A percentile compares a stretch with the other conserved stretches of the same genome.
phyloP scores from a whole-genome alignment of 2,888 invertebrate genomes.

The Cryptus armator region DNA sequence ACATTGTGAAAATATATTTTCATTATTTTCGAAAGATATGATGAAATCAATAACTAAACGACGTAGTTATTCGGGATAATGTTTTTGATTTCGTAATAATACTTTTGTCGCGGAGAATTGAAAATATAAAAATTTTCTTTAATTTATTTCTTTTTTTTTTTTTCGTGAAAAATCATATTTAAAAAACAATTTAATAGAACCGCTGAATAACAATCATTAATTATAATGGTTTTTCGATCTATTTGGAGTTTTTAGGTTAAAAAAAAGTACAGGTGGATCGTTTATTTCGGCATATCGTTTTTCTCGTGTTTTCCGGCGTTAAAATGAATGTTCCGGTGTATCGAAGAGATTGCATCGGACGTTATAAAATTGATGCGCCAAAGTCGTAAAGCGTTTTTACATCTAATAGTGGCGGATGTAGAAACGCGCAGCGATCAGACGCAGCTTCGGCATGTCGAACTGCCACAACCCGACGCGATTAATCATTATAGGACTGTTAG shows the following conservation, averaged over 20 bases:
- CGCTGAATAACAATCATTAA: too few species aligned
- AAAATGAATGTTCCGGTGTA: slow-evolving; percentile 1
- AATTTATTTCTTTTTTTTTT: too few species aligned
- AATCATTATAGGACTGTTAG: slow-evolving; percentile 56
- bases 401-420: slow-evolving; percentile 7
- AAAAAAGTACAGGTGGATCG: neutral
- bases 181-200: too few species aligned
- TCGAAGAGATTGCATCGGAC: neutral
- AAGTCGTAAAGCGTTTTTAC: slow-evolving; percentile 25
- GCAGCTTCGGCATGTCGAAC: slow-evolving; percentile 9
- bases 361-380: slow-evolving; percentile 12
- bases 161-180: too few species aligned
- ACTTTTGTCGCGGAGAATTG: too few species aligned
- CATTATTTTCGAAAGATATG: too few species aligned
- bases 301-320: neutral
- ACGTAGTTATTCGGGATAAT: too few species aligned
- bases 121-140: too few species aligned
- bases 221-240: too few species aligned
- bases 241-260: neutral
- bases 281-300: neutral
- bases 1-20: too few species aligned
- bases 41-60: too few species aligned
- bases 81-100: too few species aligned
- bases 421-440: slow-evolving; percentile 2
- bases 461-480: slow-evolving; percentile 26